Evolutionary conservation across 2,888 invertebrate genomes (phyloP), one percentile per base, ranked within the genome.

Genomic region (Villa cingulata): DNA sequence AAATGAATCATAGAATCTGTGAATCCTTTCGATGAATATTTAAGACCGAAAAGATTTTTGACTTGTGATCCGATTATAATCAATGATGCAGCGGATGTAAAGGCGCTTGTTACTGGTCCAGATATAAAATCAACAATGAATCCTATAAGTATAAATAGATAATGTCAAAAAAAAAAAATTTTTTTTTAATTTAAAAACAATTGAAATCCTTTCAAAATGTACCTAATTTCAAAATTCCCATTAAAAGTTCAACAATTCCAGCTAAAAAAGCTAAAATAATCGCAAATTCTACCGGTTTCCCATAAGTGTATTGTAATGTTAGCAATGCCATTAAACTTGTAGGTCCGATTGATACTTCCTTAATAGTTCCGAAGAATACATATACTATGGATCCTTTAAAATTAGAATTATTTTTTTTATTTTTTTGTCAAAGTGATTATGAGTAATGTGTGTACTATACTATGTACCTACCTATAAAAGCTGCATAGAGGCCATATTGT

Each of bases 241-340:
- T 86, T 15, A 79, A 55, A 42, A 89, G 70, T 60, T 88, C 86
- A 19, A 87, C 74, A 57, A 80, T 74, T 27, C 91, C 91, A 9
- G 82, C 75, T 10, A 89, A 67, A 63, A 91, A 86, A 19, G 83
- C 76, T 19, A 91, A 73, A 46, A 90, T 73, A 51, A 87, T 73
- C 12, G 84, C 80, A 63, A 80, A 82, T 59, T 87, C 81, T 1
- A 79, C 62, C 1, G 85, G 81, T 56, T 82, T 75, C 23, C 77
- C 78, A 51, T 74, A 72, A 44, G 83, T 82, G 56, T 78, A 81
- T 59, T 86, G 83, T 52, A 81, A 72, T 32, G 86, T 86, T 58
- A 95, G 71, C 45, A 95, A 73, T 34, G 92, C 83, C 88, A 94
- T 89, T 51, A 95, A 76, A 57, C 91, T 90, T 0, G 94, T 92